A percentile compares a stretch with the other conserved stretches of the same genome.
Evolutionary conservation across 2,888 invertebrate genomes (phyloP).

Genomic region (Merodon equestris): DNA sequence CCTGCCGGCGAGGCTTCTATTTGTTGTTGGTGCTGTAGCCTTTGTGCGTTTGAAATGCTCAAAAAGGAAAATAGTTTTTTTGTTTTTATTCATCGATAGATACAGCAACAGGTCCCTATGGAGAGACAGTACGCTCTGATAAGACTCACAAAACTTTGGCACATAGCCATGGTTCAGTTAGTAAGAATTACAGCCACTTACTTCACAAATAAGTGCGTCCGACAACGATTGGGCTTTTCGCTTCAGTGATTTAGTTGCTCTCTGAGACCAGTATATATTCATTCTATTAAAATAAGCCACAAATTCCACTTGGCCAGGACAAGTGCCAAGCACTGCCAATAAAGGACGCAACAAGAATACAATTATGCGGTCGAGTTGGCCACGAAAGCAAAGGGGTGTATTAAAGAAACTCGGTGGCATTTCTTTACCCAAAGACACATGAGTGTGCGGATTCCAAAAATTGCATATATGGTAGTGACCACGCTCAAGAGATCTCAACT

Average conservation of each 20-base stretch:
- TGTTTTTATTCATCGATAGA: constrained; percentile 11
- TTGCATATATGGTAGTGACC: constrained; percentile 1
- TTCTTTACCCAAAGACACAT: too few relatives aligned
- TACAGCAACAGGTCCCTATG: constrained; percentile 28
- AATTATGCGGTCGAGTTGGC: too few relatives aligned
- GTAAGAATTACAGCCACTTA: constrained; percentile 35
- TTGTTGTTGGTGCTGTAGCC: constrained; percentile 11
- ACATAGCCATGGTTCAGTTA: constrained; percentile 30
- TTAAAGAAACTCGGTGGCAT: too few relatives aligned
- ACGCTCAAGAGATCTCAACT: constrained; percentile 42
- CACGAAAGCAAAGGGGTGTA: constrained; percentile 12
- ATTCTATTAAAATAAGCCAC: too few relatives aligned
- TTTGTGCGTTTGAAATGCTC: constrained; percentile 5
- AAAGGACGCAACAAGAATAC: neutral
- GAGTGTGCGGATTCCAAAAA: too few relatives aligned
- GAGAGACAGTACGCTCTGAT: neutral
- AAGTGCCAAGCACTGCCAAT: too few relatives aligned
- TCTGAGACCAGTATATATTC: too few relatives aligned
- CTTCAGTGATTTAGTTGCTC: neutral
- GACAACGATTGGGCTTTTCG: too few relatives aligned
- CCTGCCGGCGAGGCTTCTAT: constrained; percentile 7
- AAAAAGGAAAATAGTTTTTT: constrained; percentile 5
- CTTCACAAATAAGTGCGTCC: constrained; percentile 2
- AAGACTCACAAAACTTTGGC: constrained; percentile 8
- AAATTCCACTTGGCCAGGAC: too few relatives aligned